phyloP scores from a whole-genome alignment of 2,888 invertebrate genomes.

The Lucinisca nassula region DNA sequence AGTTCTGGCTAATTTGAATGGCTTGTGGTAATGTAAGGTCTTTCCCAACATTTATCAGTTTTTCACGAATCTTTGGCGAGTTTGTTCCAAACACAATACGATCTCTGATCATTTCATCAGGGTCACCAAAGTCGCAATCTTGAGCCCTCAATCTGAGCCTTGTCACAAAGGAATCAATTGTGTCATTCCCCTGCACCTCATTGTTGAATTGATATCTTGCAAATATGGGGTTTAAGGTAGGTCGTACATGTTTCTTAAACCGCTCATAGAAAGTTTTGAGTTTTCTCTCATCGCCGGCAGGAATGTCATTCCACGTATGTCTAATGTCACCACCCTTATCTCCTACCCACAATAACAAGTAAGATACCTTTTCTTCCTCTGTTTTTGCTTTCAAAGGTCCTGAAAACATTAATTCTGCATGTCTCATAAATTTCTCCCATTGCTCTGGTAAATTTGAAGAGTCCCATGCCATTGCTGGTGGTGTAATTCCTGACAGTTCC shows the following conservation, averaged over 20 bases:
- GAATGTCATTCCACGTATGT: constrained; percentile 28
- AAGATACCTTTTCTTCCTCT: constrained; percentile 5
- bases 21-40: constrained; percentile 22
- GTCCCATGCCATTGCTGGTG: not conserved
- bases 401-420: constrained; percentile 24
- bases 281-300: not conserved
- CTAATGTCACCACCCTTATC: constrained; percentile 29
- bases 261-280: not conserved
- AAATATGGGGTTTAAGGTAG: not conserved
- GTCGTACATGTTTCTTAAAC: not conserved
- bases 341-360: constrained; percentile 17
- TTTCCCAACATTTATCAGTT: constrained; percentile 9
- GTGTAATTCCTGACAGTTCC: not conserved
- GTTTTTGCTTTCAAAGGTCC: constrained; percentile 26
- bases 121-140: not conserved
- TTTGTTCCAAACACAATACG: constrained; percentile 34
- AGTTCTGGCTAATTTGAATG: constrained; percentile 16
- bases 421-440: constrained; percentile 23
- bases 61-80: no score
- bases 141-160: not conserved
- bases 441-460: constrained; percentile 11
- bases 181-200: not conserved
- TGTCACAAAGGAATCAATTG: not conserved
- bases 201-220: not conserved
- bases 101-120: constrained; percentile 24